Percentiles rank a stretch among this genome's conserved stretches.
Evolutionary conservation across 2,113 vertebrate genomes (phyloP).

Genomic region (Megaceryle maxima): DNA sequence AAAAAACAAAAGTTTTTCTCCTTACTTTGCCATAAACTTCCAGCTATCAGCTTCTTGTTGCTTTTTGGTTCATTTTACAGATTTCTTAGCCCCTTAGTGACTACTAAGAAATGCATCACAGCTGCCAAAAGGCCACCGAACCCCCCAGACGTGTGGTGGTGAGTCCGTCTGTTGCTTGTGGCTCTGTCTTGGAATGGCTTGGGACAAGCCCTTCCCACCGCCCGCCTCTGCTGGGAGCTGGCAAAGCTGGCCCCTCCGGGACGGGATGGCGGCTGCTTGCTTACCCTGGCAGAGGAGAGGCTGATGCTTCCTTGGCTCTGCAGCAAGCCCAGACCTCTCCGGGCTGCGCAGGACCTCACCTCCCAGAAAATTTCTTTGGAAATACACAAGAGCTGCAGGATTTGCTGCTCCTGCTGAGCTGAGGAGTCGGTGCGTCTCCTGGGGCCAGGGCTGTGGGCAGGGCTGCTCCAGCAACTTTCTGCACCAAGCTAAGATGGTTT

Average conservation of each 20-base stretch:
- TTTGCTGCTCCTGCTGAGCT: not conserved
- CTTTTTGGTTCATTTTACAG: not conserved
- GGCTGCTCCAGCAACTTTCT: not conserved
- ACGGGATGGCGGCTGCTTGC: not conserved
- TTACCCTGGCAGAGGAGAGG: not conserved
- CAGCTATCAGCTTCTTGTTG: not conserved
- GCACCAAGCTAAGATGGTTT: not conserved
- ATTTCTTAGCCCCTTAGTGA: not conserved
- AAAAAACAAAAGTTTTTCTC: not conserved
- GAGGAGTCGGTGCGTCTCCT: not conserved
- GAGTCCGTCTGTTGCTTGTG: not conserved
- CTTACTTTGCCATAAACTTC: not conserved
- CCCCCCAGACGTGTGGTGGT: not conserved
- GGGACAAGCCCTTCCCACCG: not conserved
- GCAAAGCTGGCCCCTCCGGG: not conserved
- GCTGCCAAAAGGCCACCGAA: not conserved
- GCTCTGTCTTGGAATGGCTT: not conserved
- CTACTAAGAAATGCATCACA: not conserved
- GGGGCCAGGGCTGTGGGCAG: not conserved
- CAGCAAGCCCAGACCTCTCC: not conserved
- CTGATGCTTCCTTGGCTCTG: not conserved
- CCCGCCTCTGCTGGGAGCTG: not conserved
- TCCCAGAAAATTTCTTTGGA: not conserved
- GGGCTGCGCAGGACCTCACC: fast-evolving
- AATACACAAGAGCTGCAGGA: not conserved